A percentile compares a stretch with the other conserved stretches of the same genome.
These are phyloP conservation scores for Lamellibrachia columna DNA, from an alignment of 2,888 invertebrate species.

Conservation along the genomic window DNA sequence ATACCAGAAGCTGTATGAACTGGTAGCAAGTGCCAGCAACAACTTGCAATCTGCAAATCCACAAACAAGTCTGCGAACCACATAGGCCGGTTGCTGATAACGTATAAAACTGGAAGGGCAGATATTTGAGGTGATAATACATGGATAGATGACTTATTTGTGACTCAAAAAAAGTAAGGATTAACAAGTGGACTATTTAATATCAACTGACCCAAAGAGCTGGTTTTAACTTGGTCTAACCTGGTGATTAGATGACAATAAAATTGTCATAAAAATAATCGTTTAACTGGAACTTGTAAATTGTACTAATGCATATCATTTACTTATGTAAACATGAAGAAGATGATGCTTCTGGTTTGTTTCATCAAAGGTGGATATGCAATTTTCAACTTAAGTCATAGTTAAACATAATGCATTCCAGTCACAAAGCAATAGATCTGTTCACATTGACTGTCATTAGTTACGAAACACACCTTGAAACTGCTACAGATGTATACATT, in stretches of 20 bases:
- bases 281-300: background rate
- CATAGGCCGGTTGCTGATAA: background rate
- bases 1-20: slow-evolving; percentile 20
- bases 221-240: background rate
- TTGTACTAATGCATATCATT: background rate
- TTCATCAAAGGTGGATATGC: background rate
- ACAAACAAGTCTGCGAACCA: background rate
- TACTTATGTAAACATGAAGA: background rate
- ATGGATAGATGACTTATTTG: background rate
- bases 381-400: background rate
- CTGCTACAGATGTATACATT: background rate
- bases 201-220: background rate
- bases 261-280: background rate
- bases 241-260: background rate
- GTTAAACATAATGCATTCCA: background rate
- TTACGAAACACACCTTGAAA: background rate
- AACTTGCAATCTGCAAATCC: background rate
- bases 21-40: slow-evolving; percentile 25
- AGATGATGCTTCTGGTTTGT: background rate
- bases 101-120: background rate
- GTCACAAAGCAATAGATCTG: background rate
- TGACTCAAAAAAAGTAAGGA: too few relatives aligned
- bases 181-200: background rate
- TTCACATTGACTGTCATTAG: background rate
- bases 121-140: background rate